Evolutionary conservation across 2,797 vertebrate genomes (phyloP).

Genomic region (Acomys russatus): DNA sequence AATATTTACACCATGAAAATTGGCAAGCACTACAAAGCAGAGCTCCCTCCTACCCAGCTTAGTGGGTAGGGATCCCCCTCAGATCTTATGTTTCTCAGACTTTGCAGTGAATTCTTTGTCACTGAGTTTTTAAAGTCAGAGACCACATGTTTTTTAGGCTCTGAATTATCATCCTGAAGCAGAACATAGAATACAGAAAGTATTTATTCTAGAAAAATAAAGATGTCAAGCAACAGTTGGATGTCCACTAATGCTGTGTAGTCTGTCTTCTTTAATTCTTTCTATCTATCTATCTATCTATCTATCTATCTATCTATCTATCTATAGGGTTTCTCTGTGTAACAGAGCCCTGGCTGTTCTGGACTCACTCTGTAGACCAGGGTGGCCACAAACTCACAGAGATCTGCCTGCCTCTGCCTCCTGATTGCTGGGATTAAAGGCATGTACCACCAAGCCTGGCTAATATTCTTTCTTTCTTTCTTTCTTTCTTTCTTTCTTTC

Average conservation of each 20-base stretch:
- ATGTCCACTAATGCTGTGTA: not conserved
- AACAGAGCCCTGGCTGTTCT: too few relatives aligned
- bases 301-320: too few relatives aligned
- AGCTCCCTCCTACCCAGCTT: not conserved
- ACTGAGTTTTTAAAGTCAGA: constrained; percentile 2
- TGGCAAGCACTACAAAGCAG: not conserved
- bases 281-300: not conserved
- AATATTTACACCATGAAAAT: constrained; percentile 21
- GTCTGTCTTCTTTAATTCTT: not conserved
- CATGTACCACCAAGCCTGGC: too few relatives aligned
- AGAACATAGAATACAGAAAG: not conserved
- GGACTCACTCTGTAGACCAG: too few relatives aligned
- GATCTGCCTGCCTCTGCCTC: too few relatives aligned
- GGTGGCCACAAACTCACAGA: too few relatives aligned
- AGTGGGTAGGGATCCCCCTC: not conserved
- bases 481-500: too few relatives aligned
- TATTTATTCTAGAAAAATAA: constrained; percentile 15
- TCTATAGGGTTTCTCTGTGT: too few relatives aligned
- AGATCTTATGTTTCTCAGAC: constrained; percentile 17
- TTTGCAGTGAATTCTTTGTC: not conserved
- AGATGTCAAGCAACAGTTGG: not conserved
- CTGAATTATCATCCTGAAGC: not conserved
- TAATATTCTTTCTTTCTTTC: too few relatives aligned
- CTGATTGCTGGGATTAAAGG: too few relatives aligned
- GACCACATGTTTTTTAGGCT: not conserved